Evolutionary conservation across 2,113 vertebrate genomes (phyloP).

Genomic region (Pollachius pollachius): DNA sequence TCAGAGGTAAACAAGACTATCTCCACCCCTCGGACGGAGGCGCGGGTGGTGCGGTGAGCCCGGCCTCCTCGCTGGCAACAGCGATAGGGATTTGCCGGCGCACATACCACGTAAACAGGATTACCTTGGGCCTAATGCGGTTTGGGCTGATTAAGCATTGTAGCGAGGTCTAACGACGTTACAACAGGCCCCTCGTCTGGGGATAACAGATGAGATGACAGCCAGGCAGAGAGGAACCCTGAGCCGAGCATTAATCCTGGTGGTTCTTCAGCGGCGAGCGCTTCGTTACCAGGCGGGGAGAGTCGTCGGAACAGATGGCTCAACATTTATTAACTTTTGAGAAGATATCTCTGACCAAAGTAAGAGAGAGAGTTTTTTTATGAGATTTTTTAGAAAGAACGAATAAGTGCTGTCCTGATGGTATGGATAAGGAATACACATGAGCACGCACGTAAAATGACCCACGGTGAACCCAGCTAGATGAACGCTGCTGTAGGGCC

Average conservation of each 20-base stretch:
- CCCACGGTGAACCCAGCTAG: constrained; percentile 43
- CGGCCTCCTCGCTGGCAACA: constrained; percentile 47
- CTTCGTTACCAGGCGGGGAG: constrained; percentile 56
- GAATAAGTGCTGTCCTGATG: constrained; percentile 52
- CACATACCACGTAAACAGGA: constrained; percentile 66
- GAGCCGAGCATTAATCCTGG: constrained; percentile 58
- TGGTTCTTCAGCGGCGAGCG: constrained; percentile 58
- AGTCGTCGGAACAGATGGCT: constrained; percentile 43
- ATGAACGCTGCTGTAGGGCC: constrained; percentile 63
- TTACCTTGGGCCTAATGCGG: constrained; percentile 70
- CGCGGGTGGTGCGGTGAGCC: constrained; percentile 13
- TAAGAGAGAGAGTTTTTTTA: constrained; percentile 17
- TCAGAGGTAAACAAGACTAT: constrained; percentile 70
- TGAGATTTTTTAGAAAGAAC: constrained; percentile 40
- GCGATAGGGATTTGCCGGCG: constrained; percentile 58
- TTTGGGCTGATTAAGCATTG: constrained; percentile 72
- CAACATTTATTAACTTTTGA: constrained; percentile 32
- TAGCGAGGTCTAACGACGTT: constrained; percentile 67
- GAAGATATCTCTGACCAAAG: constrained; percentile 31
- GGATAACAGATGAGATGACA: constrained; percentile 72
- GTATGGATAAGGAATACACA: constrained; percentile 43
- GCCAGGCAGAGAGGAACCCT: constrained; percentile 47
- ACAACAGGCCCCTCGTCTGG: constrained; percentile 56
- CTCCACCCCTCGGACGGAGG: constrained; percentile 4
- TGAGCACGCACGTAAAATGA: constrained; percentile 6